Percentiles rank a stretch among this genome's conserved stretches.
Evolutionary conservation across 2,797 vertebrate genomes (phyloP).

Genomic region (Botia almorhae): DNA sequence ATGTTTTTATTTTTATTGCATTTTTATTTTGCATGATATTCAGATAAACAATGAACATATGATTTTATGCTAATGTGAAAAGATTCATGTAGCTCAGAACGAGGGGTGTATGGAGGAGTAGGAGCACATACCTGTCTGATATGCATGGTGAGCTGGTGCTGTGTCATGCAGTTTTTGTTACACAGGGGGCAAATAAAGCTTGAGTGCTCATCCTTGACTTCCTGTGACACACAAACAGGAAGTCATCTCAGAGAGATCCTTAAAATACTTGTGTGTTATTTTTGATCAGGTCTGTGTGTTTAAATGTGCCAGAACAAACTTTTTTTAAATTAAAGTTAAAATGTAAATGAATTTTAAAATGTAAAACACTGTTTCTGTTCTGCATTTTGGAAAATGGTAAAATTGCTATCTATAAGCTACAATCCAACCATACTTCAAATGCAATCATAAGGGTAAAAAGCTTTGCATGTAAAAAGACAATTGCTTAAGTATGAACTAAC

Average conservation of each 20-base stretch:
- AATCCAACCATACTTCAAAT: not conserved
- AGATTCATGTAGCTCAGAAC: not conserved
- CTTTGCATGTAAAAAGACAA: not conserved
- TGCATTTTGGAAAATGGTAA: not conserved
- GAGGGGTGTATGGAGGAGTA: slow-evolving; percentile 4
- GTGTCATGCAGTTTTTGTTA: slow-evolving; percentile 90
- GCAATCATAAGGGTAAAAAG: not conserved
- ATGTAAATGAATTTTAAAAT: not conserved
- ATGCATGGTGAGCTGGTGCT: slow-evolving; percentile 96
- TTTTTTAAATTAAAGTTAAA: not conserved
- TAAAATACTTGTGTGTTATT: not conserved
- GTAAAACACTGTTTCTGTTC: not conserved
- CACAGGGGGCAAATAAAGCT: slow-evolving; percentile 91
- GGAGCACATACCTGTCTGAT: slow-evolving; percentile 90
- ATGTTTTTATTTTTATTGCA: too few species aligned
- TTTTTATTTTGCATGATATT: too few species aligned
- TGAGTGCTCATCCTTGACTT: slow-evolving; percentile 90
- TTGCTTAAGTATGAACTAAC: not conserved
- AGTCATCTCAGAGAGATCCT: not conserved
- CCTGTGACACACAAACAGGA: slow-evolving; percentile 72
- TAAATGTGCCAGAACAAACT: not conserved
- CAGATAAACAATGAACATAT: too few species aligned
- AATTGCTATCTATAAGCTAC: not conserved
- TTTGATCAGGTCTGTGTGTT: not conserved
- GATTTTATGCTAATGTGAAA: too few species aligned